phyloP scores from a whole-genome alignment of 2,797 vertebrate species.

The Gallinago stenura region DNA sequence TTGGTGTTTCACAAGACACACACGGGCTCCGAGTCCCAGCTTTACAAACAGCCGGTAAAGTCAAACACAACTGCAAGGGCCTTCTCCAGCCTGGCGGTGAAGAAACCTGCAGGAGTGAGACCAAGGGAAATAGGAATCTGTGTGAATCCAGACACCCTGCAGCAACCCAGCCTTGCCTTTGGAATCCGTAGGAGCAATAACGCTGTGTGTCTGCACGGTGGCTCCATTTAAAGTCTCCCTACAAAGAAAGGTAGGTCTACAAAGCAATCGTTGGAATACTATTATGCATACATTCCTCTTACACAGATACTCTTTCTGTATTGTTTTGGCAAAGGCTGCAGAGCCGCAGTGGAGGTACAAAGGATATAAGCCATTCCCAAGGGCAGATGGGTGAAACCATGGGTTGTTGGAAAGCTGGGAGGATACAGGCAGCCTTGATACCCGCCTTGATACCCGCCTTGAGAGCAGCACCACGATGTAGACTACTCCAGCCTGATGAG shows the following conservation, averaged over 20 bases:
- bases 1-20: accelerated
- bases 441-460: neutral
- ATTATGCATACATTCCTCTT: neutral
- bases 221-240: neutral
- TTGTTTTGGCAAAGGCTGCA: neutral
- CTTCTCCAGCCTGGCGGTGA: neutral
- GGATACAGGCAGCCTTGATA: neutral
- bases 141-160: neutral
- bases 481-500: neutral
- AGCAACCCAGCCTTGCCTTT: neutral
- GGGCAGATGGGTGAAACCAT: neutral
- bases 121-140: neutral
- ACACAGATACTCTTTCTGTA: neutral
- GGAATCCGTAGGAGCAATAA: neutral
- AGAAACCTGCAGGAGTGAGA: neutral
- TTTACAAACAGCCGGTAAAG: neutral
- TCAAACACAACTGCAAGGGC: neutral
- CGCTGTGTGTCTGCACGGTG: neutral
- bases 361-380: neutral
- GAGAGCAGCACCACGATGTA: neutral
- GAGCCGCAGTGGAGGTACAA: neutral
- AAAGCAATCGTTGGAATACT: neutral
- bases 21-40: accelerated
- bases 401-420: neutral
- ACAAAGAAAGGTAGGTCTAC: neutral